Base-by-base conservation (phyloP, 1,140 invertebrate genomes). In the Macrostomum lignano region DNA sequence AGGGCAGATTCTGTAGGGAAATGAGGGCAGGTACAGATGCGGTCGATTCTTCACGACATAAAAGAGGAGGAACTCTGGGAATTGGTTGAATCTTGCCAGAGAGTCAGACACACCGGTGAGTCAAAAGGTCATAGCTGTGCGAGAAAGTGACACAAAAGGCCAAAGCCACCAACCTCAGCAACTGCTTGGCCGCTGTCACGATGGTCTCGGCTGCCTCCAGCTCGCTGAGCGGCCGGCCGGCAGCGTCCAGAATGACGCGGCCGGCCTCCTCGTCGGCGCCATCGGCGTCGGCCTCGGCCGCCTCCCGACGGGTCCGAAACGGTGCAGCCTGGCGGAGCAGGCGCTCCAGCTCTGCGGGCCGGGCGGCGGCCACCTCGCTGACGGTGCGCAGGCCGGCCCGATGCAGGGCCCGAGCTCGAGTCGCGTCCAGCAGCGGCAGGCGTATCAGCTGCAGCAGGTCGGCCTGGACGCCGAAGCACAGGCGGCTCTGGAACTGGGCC, bases 391-490 rank as follows among this genome's bases (percentile, higher is more conserved):
- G 71, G n/a, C 76, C 78, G 20, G 66, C 66, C 58, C 79, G 69
- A 47, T 70, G 82, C 5, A 94, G 55, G 20, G 69, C 66, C 46
- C 86, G 63, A 1, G 84, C 84, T 39, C 72, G 65, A 36, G 71
- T 63, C 1, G 74, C 75, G 55, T 77, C 82, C 21, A 96, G 53
- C 41, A 70, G 65, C 6, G 73, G 65, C 21, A 96, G 55, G 38
- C 73, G 66, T 55, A 94, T 71, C 22, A 96, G 61, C 49, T 94
- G 82, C 36, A 84, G 65, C 4, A 96, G 60, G 49, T 96, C 84
- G 29, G 72, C 65, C 43, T 78, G 73, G 20, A 93, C 72, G 7
- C 86, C 88, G 60, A 93, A 93, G 42, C 78, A 74, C 15, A 96
- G 61, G 11, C 88, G 68, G 41, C 73, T 69, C 62, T 88, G 77